Evolutionary conservation across 2,888 invertebrate species (phyloP), one percentile per base, ranked within the genome.

Genomic region (Acronicta aceris): DNA sequence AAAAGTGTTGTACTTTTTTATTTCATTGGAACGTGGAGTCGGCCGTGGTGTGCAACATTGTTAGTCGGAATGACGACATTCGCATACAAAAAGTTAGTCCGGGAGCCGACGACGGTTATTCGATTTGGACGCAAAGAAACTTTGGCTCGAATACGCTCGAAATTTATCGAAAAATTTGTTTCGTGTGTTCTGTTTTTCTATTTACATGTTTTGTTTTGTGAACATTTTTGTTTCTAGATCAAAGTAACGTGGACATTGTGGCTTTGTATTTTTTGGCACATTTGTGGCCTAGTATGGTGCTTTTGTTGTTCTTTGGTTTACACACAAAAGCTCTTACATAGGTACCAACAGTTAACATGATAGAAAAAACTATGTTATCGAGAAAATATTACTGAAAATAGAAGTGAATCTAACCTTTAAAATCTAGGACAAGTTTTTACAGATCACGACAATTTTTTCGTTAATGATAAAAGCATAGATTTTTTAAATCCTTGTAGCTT

Each of bases 61-160:
- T 65, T 67, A 62, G 56, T 38, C 46, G 16, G 9, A 40, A 64
- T 64, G 62, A 54, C 57, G 48, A 60, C 56, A 57, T 36, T 49
- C 57, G 65, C 61, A 60, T 65, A 43, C 66, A 46, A 67, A 72
- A 68, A 76, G 61, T 69, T 71, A 64, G 65, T 1, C 2, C 46
- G 33, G 15, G 49, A 65, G 59, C 54, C 41, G 56, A 49, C 59
- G 50, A 16, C 41, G 41, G 53, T 76, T 64, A 76, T 76, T 74
- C 55, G 65, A 70, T 76, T 74, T 65, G 30, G 43, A 69, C 46
- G 49, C 42, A 54, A 68, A 65, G 67, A 58, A 76, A 76, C 56
- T 76, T 71, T 61, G 48, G 36, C 47, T 55, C 21, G 53, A 60
- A 55, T 56, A 36, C 52, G 40, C 48, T 62, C 17, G 40, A 48